These are phyloP conservation scores for Hozukius guyotensis DNA, from an alignment of 2,797 vertebrate genomes.

Conservation along the genomic window DNA sequence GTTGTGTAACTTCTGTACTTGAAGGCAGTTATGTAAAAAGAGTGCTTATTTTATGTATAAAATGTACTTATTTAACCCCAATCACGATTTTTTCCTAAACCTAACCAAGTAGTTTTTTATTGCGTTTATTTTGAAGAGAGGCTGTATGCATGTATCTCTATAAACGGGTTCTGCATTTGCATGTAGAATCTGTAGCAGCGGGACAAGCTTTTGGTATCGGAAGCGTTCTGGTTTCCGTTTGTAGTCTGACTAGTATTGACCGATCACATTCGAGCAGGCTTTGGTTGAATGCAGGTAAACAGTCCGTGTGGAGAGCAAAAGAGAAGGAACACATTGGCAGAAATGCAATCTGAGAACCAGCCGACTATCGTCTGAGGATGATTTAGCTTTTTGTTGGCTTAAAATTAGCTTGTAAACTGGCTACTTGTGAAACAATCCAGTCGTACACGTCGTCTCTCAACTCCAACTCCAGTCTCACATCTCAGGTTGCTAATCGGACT, in stretches of 20 bases:
- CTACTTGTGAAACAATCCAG: background rate
- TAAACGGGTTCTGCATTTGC: accelerated
- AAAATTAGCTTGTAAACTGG: background rate
- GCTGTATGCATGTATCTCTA: background rate
- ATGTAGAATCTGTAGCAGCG: too few species aligned
- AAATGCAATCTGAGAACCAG: background rate
- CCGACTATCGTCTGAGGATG: accelerated
- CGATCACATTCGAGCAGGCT: accelerated
- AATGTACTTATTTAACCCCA: too few species aligned
- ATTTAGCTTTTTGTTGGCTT: background rate
- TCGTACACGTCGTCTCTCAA: too few species aligned
- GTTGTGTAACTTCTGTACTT: too few species aligned
- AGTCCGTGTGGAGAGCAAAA: background rate
- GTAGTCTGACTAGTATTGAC: background rate
- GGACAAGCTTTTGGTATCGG: too few species aligned
- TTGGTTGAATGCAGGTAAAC: background rate
- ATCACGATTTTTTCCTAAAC: too few species aligned
- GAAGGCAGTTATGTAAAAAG: background rate
- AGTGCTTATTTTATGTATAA: too few species aligned
- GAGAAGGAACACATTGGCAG: background rate
- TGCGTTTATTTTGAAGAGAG: background rate
- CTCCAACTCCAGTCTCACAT: too few species aligned
- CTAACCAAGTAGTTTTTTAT: too few species aligned
- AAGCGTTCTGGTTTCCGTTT: accelerated
- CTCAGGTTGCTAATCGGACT: too few species aligned